Percentiles rank a stretch among this genome's conserved stretches.
phyloP scores from a whole-genome alignment of 1,140 invertebrate species.

The Tetramorium alpestre region DNA sequence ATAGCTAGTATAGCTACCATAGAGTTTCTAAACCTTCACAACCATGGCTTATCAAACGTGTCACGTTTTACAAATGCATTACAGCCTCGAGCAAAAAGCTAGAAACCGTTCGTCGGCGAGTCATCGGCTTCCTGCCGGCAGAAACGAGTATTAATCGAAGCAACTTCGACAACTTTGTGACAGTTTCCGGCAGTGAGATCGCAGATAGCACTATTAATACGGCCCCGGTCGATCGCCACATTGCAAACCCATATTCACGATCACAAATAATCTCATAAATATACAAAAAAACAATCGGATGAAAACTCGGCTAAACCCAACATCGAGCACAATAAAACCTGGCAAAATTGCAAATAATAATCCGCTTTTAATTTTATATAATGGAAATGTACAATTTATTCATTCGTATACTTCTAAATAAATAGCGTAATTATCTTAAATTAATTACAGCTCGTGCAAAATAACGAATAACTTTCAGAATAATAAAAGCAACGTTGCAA shows the following conservation, averaged over 20 bases:
- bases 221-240: not conserved
- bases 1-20: not conserved
- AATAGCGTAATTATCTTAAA: conserved; percentile 7
- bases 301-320: not conserved
- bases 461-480: not conserved
- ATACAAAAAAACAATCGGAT: conserved; percentile 4
- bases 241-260: conserved; percentile 22
- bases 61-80: conserved; percentile 40
- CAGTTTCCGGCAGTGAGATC: conserved; percentile 53
- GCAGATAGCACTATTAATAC: conserved; percentile 43
- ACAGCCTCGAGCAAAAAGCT: conserved; percentile 7
- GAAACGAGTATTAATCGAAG: conserved; percentile 71
- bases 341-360: conserved; percentile 18
- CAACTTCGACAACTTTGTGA: conserved; percentile 65
- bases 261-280: conserved; percentile 47
- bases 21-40: conserved; percentile 18
- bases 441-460: not conserved
- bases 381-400: not conserved
- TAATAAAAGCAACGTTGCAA: not conserved
- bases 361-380: conserved; percentile 23
- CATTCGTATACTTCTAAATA: not conserved
- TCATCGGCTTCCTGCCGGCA: conserved; percentile 64
- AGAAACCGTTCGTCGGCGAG: conserved; percentile 52
- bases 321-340: not conserved
- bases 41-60: conserved; percentile 21